phyloP scores from a whole-genome alignment of 1,140 invertebrate genomes.

The Zaprionus kolodkinae region DNA sequence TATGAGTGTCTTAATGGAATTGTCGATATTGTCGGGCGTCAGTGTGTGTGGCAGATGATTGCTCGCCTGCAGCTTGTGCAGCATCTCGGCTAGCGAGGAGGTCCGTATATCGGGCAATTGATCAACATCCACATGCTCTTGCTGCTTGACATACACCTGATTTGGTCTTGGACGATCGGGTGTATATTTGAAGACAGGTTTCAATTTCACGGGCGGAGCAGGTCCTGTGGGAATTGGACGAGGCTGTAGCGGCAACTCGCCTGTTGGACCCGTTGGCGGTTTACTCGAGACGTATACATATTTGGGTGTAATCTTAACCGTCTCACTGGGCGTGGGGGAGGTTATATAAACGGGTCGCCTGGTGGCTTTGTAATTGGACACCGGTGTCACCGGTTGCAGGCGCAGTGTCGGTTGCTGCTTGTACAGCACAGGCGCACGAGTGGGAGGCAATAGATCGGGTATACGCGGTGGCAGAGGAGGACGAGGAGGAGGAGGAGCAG shows the following conservation, averaged over 20 bases:
- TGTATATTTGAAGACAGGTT: slow-evolving; percentile 63
- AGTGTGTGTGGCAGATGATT: slow-evolving; percentile 90
- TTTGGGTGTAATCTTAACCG: slow-evolving; percentile 70
- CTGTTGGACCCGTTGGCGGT: slow-evolving; percentile 16
- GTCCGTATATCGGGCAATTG: slow-evolving; percentile 76
- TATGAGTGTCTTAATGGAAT: slow-evolving; percentile 90
- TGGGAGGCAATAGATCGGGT: slow-evolving; percentile 52
- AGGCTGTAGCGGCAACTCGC: slow-evolving; percentile 19
- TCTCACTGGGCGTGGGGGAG: slow-evolving; percentile 55
- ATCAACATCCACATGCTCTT: slow-evolving; percentile 45
- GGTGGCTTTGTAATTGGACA: slow-evolving; percentile 65
- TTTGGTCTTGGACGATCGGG: slow-evolving; percentile 39
- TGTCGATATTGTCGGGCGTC: slow-evolving; percentile 90
- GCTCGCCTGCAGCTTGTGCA: slow-evolving; percentile 88
- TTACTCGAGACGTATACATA: slow-evolving; percentile 58
- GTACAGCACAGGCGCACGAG: slow-evolving; percentile 49
- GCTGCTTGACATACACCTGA: slow-evolving; percentile 5
- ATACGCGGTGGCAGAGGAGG: slow-evolving; percentile 25
- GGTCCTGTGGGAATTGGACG: slow-evolving; percentile 34
- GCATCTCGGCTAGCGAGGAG: slow-evolving; percentile 85
- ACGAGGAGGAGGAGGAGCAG: slow-evolving; percentile 18
- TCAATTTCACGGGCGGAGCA: slow-evolving; percentile 68
- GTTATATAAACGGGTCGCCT: slow-evolving; percentile 64
- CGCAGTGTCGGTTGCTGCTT: slow-evolving; percentile 69
- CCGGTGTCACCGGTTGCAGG: slow-evolving; percentile 48